A percentile compares a stretch with the other conserved stretches of the same genome.
Evolutionary conservation across 53 echinoderm and acorn worm genomes (phyloP).

Genomic region (Patiria pectinifera): DNA sequence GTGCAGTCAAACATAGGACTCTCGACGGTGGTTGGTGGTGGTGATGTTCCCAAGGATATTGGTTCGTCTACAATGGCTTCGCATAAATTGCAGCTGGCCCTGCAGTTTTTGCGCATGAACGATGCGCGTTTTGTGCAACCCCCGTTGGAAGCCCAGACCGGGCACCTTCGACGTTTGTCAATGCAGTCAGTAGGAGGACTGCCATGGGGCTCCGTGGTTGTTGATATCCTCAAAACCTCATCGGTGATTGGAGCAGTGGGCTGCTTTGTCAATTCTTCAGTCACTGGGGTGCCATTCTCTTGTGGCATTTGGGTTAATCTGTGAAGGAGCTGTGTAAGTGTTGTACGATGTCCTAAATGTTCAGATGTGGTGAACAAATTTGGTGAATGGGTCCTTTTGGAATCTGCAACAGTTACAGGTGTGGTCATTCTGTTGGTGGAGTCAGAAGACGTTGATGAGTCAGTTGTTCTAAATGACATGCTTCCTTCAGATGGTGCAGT

Average conservation of each 20-base stretch:
- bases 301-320: background rate
- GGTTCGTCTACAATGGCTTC: background rate
- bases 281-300: background rate
- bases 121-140: constrained; percentile 11
- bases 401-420: background rate
- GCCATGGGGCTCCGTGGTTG: background rate
- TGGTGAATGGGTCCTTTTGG: background rate
- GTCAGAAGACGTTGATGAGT: background rate
- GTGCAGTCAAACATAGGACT: constrained; percentile 37
- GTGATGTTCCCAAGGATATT: background rate
- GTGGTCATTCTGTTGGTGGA: background rate
- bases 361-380: background rate
- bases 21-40: background rate
- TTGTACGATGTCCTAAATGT: background rate
- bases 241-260: background rate
- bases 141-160: constrained; percentile 33
- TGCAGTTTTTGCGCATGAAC: constrained; percentile 45
- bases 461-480: background rate
- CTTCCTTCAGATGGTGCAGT: background rate
- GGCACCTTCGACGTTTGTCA: constrained; percentile 57
- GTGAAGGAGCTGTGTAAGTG: background rate
- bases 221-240: background rate
- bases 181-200: constrained; percentile 36
- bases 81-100: constrained; percentile 38
- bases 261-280: background rate